Evolutionary conservation across 1,140 invertebrate species (phyloP).

Genomic region (Lycorma delicatula): DNA sequence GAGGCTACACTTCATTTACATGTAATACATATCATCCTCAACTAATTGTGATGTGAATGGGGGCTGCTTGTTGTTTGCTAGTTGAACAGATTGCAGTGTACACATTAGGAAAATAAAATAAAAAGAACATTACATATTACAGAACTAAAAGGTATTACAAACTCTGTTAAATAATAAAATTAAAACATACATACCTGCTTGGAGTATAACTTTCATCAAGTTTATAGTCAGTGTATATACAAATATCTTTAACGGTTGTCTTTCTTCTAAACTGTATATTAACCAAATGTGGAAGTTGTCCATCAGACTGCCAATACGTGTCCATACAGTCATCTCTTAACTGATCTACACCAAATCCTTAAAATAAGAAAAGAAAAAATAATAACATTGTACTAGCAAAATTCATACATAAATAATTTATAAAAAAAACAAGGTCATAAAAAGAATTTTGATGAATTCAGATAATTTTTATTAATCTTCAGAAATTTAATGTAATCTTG

Average conservation of each 20-base stretch:
- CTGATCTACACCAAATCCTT: constrained; percentile 96
- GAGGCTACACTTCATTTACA: too few relatives aligned
- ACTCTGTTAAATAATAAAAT: too few relatives aligned
- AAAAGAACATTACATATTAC: too few relatives aligned
- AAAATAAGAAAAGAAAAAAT: constrained; percentile 18
- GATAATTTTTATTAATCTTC: too few relatives aligned
- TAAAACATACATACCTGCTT: constrained; percentile 68
- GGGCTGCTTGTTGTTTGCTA: too few relatives aligned
- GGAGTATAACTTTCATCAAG: constrained; percentile 98
- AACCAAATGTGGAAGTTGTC: constrained; percentile 92
- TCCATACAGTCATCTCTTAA: constrained; percentile 89
- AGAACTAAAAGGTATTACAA: too few relatives aligned
- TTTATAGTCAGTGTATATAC: constrained; percentile 96
- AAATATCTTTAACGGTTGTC: constrained; percentile 91
- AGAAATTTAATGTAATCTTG: too few relatives aligned
- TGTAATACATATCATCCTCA: too few relatives aligned
- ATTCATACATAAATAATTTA: background rate
- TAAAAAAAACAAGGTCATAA: background rate
- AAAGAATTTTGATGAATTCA: background rate
- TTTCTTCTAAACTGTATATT: constrained; percentile 97
- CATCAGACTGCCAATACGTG: constrained; percentile 99
- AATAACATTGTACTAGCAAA: background rate
- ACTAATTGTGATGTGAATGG: too few relatives aligned
- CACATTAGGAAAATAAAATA: too few relatives aligned
- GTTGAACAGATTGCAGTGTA: too few relatives aligned